Evolutionary conservation across 2,113 vertebrate genomes (phyloP).

Genomic region (Noctilio leporinus): DNA sequence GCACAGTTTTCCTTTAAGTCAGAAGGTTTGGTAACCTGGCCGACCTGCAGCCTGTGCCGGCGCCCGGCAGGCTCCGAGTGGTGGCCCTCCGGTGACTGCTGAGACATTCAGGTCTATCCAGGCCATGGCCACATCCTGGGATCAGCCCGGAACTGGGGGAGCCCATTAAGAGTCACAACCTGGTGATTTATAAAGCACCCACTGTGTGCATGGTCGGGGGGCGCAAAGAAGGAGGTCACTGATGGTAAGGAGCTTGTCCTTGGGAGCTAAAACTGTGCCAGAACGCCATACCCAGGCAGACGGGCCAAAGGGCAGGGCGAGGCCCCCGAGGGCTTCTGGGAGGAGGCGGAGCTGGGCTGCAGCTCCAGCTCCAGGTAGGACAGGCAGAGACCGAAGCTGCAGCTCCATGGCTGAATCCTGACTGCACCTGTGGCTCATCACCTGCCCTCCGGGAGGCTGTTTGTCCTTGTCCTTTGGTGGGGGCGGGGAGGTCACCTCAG

Average conservation of each 20-base stretch:
- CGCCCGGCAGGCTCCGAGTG: accelerated
- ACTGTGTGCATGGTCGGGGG: not conserved
- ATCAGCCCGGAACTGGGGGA: not conserved
- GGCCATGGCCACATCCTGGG: not conserved
- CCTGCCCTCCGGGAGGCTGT: accelerated
- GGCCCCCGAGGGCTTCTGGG: not conserved
- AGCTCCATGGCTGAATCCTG: not conserved
- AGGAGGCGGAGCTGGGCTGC: accelerated
- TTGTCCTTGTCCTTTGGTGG: not conserved
- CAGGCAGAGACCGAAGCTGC: accelerated
- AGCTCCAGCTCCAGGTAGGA: not conserved
- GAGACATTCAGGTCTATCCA: accelerated
- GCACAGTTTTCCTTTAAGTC: not conserved
- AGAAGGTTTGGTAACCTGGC: not conserved
- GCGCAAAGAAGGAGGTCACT: not conserved
- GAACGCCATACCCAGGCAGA: not conserved
- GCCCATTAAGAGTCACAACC: not conserved
- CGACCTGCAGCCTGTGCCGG: not conserved
- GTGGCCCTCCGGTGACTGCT: accelerated
- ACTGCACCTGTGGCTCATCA: accelerated
- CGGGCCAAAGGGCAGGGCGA: accelerated
- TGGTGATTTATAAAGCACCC: not conserved
- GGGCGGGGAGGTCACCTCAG: accelerated
- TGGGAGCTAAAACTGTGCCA: accelerated
- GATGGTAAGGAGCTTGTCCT: not conserved